Conservation (phyloP, 2,113 vertebrate species). For the Andinoacara biseriatus region DNA sequence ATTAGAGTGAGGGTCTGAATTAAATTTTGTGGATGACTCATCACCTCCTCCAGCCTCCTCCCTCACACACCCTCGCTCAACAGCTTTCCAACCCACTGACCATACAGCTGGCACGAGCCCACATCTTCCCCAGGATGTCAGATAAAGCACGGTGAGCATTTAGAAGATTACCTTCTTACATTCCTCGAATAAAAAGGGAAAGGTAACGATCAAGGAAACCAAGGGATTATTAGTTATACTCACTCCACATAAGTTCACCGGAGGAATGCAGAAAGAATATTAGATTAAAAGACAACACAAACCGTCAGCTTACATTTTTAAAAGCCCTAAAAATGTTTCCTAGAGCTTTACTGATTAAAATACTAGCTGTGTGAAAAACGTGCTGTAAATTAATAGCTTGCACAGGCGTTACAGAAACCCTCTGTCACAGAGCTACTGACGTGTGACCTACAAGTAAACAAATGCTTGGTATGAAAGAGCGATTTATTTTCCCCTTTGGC, state of each 20-base stretch:
- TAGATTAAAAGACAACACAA: not conserved
- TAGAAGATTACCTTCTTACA: not conserved
- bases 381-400: not conserved
- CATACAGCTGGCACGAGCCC: slow-evolving; percentile 55
- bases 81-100: slow-evolving; percentile 57
- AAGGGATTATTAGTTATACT: not conserved
- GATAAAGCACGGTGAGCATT: slow-evolving; percentile 5
- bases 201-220: not conserved
- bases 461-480: not conserved
- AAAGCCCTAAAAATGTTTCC: not conserved
- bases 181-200: not conserved
- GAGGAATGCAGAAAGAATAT: not conserved
- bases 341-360: not conserved
- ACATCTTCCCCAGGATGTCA: slow-evolving; percentile 22
- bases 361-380: slow-evolving; percentile 1
- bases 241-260: not conserved
- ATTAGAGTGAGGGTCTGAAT: slow-evolving; percentile 63
- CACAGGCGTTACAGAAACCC: not conserved
- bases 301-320: not conserved
- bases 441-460: slow-evolving; percentile 21
- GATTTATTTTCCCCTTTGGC: slow-evolving; percentile 40
- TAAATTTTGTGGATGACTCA: slow-evolving; percentile 78
- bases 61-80: slow-evolving; percentile 31
- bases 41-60: slow-evolving; percentile 62
- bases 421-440: not conserved